These are phyloP conservation scores for Heliconius eleuchia DNA, from an alignment of 1,140 invertebrate genomes.

Conservation along the genomic window DNA sequence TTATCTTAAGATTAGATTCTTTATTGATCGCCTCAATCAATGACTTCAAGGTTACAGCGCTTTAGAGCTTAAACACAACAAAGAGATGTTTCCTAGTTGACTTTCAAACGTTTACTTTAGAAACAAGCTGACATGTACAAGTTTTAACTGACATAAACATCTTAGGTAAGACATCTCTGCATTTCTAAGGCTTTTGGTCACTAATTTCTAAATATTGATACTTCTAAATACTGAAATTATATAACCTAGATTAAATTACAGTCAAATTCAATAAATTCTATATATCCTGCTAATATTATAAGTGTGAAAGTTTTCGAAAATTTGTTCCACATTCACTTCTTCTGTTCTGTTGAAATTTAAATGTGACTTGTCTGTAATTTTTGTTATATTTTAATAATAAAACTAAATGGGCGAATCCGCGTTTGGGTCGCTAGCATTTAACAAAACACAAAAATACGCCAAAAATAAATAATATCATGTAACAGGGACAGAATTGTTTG, in stretches of 20 bases:
- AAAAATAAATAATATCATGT: too few species aligned
- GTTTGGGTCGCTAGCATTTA: too few species aligned
- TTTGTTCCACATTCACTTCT: too few species aligned
- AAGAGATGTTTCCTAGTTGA: slow-evolving; percentile 31
- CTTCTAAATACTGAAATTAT: not conserved
- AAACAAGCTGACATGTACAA: slow-evolving; percentile 32
- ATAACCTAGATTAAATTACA: not conserved
- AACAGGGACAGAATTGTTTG: too few species aligned
- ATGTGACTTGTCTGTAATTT: too few species aligned
- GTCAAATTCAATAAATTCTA: not conserved
- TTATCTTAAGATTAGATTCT: not conserved
- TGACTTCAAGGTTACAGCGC: not conserved
- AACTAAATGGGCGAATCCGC: too few species aligned
- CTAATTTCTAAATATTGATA: not conserved
- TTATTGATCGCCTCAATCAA: not conserved
- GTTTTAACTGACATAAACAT: slow-evolving; percentile 35
- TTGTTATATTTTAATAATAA: too few species aligned
- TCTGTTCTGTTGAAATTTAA: too few species aligned
- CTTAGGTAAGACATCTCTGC: slow-evolving; percentile 44
- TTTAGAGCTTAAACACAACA: slow-evolving; percentile 19
- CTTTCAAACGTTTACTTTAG: slow-evolving; percentile 31
- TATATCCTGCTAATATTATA: not conserved
- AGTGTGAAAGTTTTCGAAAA: too few species aligned
- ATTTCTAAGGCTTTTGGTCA: not conserved
- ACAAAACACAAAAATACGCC: too few species aligned